A percentile compares a stretch with the other conserved stretches of the same genome.
These are phyloP conservation scores for Megalopta genalis DNA, from an alignment of 1,140 invertebrate species.

Conservation along the genomic window DNA sequence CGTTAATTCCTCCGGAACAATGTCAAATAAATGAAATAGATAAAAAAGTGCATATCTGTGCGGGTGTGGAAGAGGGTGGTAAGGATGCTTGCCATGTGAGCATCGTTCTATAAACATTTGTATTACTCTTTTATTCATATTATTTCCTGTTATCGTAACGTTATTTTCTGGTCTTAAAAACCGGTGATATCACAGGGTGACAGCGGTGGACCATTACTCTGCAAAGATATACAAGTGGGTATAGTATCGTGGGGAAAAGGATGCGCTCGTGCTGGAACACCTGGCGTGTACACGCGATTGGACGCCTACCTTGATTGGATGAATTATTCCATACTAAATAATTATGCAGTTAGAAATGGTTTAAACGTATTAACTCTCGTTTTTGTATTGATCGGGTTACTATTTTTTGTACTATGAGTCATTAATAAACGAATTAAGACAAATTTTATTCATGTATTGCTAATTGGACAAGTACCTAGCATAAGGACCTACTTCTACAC, in stretches of 20 bases:
- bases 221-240: slow-evolving; percentile 78
- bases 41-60: slow-evolving; percentile 77
- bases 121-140: too few relatives aligned
- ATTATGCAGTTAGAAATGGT: neutral
- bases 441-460: too few relatives aligned
- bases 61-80: slow-evolving; percentile 80
- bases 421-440: too few relatives aligned
- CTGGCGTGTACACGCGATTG: slow-evolving; percentile 87
- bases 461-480: too few relatives aligned
- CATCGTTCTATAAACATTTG: too few relatives aligned
- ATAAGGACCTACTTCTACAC: too few relatives aligned
- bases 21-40: slow-evolving; percentile 45
- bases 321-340: slow-evolving; percentile 62
- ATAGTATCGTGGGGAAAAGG: slow-evolving; percentile 87
- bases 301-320: slow-evolving; percentile 83
- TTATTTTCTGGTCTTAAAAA: neutral
- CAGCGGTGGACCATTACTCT: slow-evolving; percentile 73
- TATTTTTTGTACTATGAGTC: too few relatives aligned
- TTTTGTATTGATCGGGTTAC: too few relatives aligned
- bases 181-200: slow-evolving; percentile 68
- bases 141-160: too few relatives aligned
- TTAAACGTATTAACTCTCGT: too few relatives aligned
- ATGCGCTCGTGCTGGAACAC: slow-evolving; percentile 83
- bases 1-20: slow-evolving; percentile 56
- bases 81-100: slow-evolving; percentile 81